Evolutionary conservation across 2,888 invertebrate species (phyloP).

Genomic region (Automeris io): DNA sequence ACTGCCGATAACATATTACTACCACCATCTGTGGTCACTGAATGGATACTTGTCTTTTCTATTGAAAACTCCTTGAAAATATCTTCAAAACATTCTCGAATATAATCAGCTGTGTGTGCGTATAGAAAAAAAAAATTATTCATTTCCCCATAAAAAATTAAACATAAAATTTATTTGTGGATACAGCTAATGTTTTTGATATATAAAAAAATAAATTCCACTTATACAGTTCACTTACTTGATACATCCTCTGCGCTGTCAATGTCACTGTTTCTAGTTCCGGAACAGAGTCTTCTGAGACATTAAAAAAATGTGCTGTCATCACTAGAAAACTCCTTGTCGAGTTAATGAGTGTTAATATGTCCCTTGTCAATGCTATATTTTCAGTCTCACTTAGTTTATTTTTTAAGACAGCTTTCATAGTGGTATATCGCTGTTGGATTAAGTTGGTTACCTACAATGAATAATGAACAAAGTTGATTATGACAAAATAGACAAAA

Average conservation of each 20-base stretch:
- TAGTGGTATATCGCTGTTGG: constrained; percentile 13
- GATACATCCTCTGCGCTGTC: constrained; percentile 12
- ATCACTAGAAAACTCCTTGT: constrained; percentile 12
- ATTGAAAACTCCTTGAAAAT: constrained; percentile 12
- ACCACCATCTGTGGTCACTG: constrained; percentile 27
- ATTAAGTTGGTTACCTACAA: constrained; percentile 6
- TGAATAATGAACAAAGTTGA: constrained; percentile 1
- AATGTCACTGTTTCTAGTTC: constrained; percentile 3
- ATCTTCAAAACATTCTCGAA: constrained; percentile 13
- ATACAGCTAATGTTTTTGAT: too few relatives aligned
- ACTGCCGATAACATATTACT: constrained; percentile 28
- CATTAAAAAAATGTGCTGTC: constrained; percentile 13
- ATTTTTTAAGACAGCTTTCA: constrained; percentile 15
- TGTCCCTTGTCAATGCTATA: constrained; percentile 13
- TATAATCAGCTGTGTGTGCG: constrained; percentile 15
- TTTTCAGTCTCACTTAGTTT: constrained; percentile 11
- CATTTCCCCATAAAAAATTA: constrained; percentile 10
- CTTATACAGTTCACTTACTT: constrained; percentile 15
- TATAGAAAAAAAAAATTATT: constrained; percentile 6
- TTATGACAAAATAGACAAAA: neutral
- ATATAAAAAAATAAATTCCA: constrained; percentile 12
- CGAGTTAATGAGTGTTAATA: constrained; percentile 14
- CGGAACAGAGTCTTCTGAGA: constrained; percentile 6
- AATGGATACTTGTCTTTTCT: constrained; percentile 14
- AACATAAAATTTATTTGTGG: constrained; percentile 8